Conservation (phyloP, 2,888 invertebrate genomes). For the Idaea dimidiata region DNA sequence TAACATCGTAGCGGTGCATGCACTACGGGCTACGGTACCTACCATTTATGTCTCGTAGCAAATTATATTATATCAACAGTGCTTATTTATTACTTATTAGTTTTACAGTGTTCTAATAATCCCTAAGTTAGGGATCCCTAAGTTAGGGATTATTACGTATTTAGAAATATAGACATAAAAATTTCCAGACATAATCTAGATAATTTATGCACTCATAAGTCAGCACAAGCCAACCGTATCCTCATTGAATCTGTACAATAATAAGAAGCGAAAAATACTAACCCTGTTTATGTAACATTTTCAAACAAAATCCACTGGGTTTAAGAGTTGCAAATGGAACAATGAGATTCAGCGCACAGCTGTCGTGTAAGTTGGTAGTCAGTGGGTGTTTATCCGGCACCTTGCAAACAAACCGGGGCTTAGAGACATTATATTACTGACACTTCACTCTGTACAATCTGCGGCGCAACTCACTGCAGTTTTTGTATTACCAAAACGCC, state of each 20-base stretch:
- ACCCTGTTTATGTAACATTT: conserved; percentile 51
- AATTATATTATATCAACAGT: too few species aligned
- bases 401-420: conserved; percentile 37
- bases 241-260: conserved; percentile 10
- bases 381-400: conserved; percentile 42
- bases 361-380: conserved; percentile 49
- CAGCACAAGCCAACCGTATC: conserved; percentile 3
- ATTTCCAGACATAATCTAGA: too few species aligned
- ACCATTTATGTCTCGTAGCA: too few species aligned
- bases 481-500: conserved; percentile 2
- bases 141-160: too few species aligned
- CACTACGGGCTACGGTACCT: too few species aligned
- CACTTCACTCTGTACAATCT: conserved; percentile 7
- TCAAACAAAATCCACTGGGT: conserved; percentile 37
- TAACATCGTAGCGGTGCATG: too few species aligned
- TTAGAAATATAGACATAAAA: too few species aligned
- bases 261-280: conserved; percentile 43
- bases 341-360: conserved; percentile 55
- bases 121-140: too few species aligned
- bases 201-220: neutral
- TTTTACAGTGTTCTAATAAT: too few species aligned
- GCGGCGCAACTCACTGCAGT: conserved; percentile 2
- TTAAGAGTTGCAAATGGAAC: conserved; percentile 52
- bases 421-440: conserved; percentile 11
- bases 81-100: too few species aligned